phyloP scores from a whole-genome alignment of 2,113 vertebrate genomes.

The Cavia porcellus region DNA sequence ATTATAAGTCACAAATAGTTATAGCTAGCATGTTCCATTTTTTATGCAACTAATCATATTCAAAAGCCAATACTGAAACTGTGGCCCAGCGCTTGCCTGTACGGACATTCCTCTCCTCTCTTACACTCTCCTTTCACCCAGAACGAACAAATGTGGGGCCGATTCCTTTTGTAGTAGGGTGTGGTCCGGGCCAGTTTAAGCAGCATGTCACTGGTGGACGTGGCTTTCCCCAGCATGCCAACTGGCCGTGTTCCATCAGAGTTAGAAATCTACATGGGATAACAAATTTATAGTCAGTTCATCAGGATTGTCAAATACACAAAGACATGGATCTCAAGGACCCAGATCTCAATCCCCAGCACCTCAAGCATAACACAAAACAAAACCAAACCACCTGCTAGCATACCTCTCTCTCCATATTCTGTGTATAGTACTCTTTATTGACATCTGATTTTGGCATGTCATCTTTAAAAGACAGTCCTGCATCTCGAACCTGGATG shows the following conservation, averaged over 20 bases:
- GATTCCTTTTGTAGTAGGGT: conserved; percentile 98
- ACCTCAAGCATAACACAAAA: background rate
- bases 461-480: conserved; percentile 96
- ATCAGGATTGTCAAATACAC: background rate
- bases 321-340: background rate
- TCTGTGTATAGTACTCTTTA: conserved; percentile 99
- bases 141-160: conserved; percentile 99
- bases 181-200: conserved; percentile 98
- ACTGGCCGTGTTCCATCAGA: conserved; percentile 96
- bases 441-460: conserved; percentile 99
- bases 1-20: conserved; percentile 21
- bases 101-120: conserved; percentile 98
- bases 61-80: background rate
- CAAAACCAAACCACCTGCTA: background rate
- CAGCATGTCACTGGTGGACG: conserved; percentile 97
- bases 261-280: conserved; percentile 92
- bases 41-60: background rate
- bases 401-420: conserved; percentile 98
- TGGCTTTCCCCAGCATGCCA: conserved; percentile 95
- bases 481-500: conserved; percentile 98
- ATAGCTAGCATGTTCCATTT: background rate
- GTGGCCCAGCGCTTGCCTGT: conserved; percentile 89
- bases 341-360: background rate
- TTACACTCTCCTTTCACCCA: conserved; percentile 99
- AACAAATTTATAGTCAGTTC: background rate